phyloP scores from a whole-genome alignment of 2,113 vertebrate species.

The Alces alces region DNA sequence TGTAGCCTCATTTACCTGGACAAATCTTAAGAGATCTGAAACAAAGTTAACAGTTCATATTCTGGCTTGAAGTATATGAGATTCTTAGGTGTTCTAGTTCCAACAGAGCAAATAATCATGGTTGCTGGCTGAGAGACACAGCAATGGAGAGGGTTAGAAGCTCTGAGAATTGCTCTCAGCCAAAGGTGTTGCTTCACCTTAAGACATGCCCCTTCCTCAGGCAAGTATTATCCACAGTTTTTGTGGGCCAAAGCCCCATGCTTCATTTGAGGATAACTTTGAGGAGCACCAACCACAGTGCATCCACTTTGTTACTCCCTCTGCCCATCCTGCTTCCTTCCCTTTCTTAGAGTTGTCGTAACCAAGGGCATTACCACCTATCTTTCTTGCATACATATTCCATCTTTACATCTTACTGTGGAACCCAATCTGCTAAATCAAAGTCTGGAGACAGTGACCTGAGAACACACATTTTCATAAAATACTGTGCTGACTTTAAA shows the following conservation, averaged over 20 bases:
- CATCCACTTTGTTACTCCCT: accelerated
- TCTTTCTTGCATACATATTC: not conserved
- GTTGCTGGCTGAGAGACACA: not conserved
- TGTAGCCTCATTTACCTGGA: not conserved
- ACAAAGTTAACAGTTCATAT: not conserved
- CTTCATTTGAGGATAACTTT: not conserved
- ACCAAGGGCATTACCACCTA: accelerated
- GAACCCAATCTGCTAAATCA: not conserved
- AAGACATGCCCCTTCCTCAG: not conserved
- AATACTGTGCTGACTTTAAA: not conserved
- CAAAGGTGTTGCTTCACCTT: not conserved
- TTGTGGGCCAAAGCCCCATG: too few relatives aligned
- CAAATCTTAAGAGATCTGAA: not conserved
- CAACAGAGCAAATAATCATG: not conserved
- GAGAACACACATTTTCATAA: not conserved
- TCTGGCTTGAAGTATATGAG: not conserved
- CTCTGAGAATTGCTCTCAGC: not conserved
- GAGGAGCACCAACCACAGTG: not conserved
- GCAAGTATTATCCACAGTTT: not conserved
- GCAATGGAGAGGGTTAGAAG: not conserved
- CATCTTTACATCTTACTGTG: not conserved
- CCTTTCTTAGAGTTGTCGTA: accelerated
- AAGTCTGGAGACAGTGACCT: not conserved
- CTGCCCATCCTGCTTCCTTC: accelerated
- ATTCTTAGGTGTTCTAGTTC: not conserved